A percentile compares a stretch with the other conserved stretches of the same genome.
Evolutionary conservation across 2,888 invertebrate genomes (phyloP).

Genomic region (Iphiclides podalirius): DNA sequence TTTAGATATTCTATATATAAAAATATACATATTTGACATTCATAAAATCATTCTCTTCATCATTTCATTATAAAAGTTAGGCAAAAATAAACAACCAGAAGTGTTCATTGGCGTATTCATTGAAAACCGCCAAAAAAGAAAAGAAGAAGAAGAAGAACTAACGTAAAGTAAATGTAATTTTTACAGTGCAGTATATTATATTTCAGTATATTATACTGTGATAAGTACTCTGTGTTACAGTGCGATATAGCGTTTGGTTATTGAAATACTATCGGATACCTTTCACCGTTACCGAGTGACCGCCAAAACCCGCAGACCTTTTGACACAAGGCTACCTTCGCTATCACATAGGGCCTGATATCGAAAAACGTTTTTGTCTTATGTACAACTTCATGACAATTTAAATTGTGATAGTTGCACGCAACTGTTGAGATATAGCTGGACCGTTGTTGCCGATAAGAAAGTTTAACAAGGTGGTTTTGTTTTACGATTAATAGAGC

Average conservation of each 20-base stretch:
- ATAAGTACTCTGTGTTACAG: neutral
- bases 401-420: neutral
- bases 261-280: neutral
- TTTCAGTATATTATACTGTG: neutral
- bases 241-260: neutral
- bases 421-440: too few species aligned
- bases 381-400: neutral
- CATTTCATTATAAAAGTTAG: too few species aligned
- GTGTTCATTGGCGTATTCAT: too few species aligned
- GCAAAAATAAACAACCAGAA: too few species aligned
- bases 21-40: too few species aligned
- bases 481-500: too few species aligned
- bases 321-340: neutral
- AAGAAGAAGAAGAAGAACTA: neutral
- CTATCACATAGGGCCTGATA: neutral
- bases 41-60: too few species aligned
- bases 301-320: neutral
- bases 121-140: too few species aligned
- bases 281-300: neutral
- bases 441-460: neutral
- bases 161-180: neutral
- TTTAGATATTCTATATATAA: too few species aligned
- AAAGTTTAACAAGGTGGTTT: too few species aligned
- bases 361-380: neutral
- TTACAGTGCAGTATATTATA: neutral